Evolutionary conservation across 2,113 vertebrate genomes (phyloP).

Genomic region (Neodontobutis hainanensis): DNA sequence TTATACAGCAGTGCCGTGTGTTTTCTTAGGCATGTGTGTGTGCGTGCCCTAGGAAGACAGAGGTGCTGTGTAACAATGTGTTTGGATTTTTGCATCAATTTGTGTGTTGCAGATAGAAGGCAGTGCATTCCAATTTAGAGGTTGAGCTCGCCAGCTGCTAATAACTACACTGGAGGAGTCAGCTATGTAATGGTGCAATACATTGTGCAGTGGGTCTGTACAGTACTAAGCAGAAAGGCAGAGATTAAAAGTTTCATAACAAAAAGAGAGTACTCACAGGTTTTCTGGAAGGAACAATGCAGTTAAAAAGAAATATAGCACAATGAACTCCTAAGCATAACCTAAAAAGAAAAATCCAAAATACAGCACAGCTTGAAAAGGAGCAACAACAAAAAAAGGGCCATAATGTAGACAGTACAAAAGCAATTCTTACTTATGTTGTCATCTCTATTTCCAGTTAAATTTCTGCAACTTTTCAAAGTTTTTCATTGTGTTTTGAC

Average conservation of each 20-base stretch:
- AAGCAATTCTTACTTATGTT: too few relatives aligned
- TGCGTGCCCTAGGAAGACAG: constrained; percentile 2
- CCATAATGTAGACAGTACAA: too few relatives aligned
- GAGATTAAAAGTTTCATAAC: constrained; percentile 1
- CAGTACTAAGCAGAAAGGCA: constrained; percentile 9
- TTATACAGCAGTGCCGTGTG: constrained; percentile 41
- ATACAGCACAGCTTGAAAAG: too few relatives aligned
- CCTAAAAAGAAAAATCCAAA: neutral
- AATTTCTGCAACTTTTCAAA: neutral
- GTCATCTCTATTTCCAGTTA: neutral
- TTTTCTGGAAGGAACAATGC: neutral
- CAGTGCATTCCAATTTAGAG: constrained; percentile 9
- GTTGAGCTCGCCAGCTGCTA: constrained; percentile 27
- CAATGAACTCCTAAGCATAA: neutral
- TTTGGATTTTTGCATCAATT: constrained; percentile 23
- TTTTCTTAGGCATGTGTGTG: neutral
- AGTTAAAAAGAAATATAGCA: neutral
- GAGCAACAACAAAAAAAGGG: too few relatives aligned
- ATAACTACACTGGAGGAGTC: constrained; percentile 2
- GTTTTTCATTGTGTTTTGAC: constrained; percentile 3
- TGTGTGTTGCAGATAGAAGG: constrained; percentile 20
- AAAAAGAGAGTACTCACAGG: constrained; percentile 8
- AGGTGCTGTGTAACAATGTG: neutral
- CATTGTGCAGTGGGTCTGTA: constrained; percentile 4
- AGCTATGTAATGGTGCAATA: constrained; percentile 10